phyloP scores from a whole-genome alignment of 2,113 vertebrate genomes.

The Pedetes capensis region DNA sequence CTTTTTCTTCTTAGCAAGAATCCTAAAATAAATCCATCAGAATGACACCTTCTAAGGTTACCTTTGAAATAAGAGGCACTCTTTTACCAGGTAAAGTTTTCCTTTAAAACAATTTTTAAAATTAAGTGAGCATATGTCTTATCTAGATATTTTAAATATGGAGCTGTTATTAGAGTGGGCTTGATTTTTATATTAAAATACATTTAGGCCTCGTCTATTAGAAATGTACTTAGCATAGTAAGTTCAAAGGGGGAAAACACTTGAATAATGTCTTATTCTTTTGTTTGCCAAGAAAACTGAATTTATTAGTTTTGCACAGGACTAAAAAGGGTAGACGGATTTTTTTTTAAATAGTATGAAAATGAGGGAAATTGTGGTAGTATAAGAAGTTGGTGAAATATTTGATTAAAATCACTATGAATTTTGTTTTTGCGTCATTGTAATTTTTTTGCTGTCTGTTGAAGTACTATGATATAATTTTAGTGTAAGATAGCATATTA shows the following conservation, averaged over 20 bases:
- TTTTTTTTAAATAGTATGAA: conserved; percentile 6
- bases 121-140: background rate
- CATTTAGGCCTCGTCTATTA: background rate
- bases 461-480: conserved; percentile 16
- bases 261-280: background rate
- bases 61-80: conserved; percentile 89
- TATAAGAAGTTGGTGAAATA: background rate
- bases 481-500: background rate
- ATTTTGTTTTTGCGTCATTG: background rate
- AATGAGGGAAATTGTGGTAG: background rate
- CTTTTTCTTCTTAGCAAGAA: conserved; percentile 59
- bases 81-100: conserved; percentile 87
- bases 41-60: conserved; percentile 91
- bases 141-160: background rate
- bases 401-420: background rate
- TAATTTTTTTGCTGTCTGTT: background rate
- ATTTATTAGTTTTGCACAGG: background rate
- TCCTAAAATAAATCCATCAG: conserved; percentile 72
- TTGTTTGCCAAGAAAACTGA: conserved; percentile 20
- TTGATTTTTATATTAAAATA: background rate
- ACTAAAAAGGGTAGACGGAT: background rate
- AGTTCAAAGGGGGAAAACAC: background rate
- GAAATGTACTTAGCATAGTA: background rate
- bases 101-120: conserved; percentile 6
- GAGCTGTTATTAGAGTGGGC: conserved; percentile 2